Conservation (phyloP, 2,113 vertebrate genomes). For the Symphodus melops region DNA sequence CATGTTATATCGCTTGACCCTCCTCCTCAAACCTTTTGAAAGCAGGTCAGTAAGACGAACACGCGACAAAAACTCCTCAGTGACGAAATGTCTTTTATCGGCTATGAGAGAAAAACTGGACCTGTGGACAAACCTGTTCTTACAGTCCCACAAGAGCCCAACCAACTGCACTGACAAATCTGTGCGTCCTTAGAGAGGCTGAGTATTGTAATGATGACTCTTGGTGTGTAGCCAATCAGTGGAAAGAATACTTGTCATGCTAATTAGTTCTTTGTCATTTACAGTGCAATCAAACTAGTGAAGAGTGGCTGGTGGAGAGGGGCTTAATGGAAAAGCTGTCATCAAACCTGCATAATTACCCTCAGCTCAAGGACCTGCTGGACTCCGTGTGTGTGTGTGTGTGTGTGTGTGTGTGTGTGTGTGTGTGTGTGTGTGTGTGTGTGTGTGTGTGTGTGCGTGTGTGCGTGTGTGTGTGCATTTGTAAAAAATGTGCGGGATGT, state of each 20-base stretch:
- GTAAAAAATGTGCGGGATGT: too few relatives aligned
- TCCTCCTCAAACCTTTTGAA: not conserved
- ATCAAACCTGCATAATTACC: slow-evolving; percentile 54
- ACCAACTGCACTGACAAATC: not conserved
- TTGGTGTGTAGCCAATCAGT: slow-evolving; percentile 48
- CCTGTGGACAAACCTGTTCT: slow-evolving; percentile 1
- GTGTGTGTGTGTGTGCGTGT: not conserved
- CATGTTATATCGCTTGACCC: slow-evolving; percentile 6
- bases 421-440: too few relatives aligned
- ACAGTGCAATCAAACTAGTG: slow-evolving; percentile 57
- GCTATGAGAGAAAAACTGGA: slow-evolving; percentile 19
- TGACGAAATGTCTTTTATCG: slow-evolving; percentile 13
- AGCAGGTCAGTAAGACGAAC: slow-evolving; percentile 16
- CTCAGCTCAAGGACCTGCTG: slow-evolving; percentile 22
- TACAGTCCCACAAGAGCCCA: not conserved
- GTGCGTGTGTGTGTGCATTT: too few relatives aligned
- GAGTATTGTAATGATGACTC: slow-evolving; percentile 45
- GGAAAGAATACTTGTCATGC: slow-evolving; percentile 57
- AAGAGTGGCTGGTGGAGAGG: slow-evolving; percentile 41
- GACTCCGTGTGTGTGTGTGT: not conserved
- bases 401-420: not conserved
- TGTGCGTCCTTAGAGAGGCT: slow-evolving; percentile 27
- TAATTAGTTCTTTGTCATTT: slow-evolving; percentile 64
- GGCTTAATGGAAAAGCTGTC: slow-evolving; percentile 62
- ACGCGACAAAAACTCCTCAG: not conserved